Conservation (phyloP, 2,888 invertebrate genomes). For the Protodeltote pygarga region DNA sequence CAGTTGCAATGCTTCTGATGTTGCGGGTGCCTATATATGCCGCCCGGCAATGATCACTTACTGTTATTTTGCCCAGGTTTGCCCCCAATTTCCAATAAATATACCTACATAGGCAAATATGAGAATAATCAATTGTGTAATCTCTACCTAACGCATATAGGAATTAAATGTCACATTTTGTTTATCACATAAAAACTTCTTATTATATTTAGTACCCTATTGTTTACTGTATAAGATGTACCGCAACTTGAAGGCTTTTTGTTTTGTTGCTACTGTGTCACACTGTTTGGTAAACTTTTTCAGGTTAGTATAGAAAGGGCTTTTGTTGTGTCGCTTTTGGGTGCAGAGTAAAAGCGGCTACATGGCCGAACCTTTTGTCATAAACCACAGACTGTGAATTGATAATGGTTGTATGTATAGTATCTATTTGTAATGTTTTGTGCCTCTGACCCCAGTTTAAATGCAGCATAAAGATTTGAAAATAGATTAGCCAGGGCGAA, state of each 20-base stretch:
- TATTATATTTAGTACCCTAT: conserved; percentile 16
- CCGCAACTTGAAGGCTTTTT: conserved; percentile 34
- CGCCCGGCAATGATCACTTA: too few relatives aligned
- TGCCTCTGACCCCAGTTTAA: conserved; percentile 30
- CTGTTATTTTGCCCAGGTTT: too few relatives aligned
- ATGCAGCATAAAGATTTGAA: conserved; percentile 19
- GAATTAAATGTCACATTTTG: too few relatives aligned
- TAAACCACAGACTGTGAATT: conserved; percentile 76
- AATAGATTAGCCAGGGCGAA: conserved; percentile 14
- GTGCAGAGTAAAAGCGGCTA: conserved; percentile 64
- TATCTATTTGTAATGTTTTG: conserved; percentile 69
- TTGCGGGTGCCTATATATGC: too few relatives aligned
- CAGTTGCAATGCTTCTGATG: too few relatives aligned
- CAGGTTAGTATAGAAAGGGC: conserved; percentile 61
- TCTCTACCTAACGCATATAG: too few relatives aligned
- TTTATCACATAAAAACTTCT: too few relatives aligned
- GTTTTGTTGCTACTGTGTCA: conserved; percentile 42
- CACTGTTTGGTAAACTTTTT: conserved; percentile 58
- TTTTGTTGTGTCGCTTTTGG: conserved; percentile 63
- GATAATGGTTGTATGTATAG: conserved; percentile 71
- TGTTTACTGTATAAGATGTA: conserved; percentile 29
- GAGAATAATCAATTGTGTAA: too few relatives aligned
- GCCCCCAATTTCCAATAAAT: too few relatives aligned
- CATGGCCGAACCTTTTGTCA: conserved; percentile 73
- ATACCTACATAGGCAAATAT: too few relatives aligned